Evolutionary conservation across 2,888 invertebrate species (phyloP).

Genomic region (Sclerodermus sp.): DNA sequence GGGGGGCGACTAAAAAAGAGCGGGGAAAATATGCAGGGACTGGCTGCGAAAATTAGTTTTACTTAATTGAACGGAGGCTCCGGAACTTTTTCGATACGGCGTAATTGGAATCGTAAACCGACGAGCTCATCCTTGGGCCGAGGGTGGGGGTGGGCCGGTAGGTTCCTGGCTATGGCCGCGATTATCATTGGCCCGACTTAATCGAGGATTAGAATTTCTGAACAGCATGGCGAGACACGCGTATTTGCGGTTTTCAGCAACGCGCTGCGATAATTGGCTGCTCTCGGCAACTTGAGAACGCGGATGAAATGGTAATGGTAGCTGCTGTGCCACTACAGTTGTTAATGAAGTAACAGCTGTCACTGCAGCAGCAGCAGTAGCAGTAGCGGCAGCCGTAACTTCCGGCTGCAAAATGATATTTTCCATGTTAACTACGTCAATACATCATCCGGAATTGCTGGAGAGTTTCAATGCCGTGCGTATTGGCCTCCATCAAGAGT

Average conservation of each 20-base stretch:
- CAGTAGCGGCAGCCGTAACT: too few species aligned
- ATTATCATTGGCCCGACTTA: conserved; percentile 7
- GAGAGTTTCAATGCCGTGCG: too few species aligned
- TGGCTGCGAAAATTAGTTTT: conserved; percentile 49
- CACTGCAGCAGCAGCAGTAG: too few species aligned
- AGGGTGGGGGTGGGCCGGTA: too few species aligned
- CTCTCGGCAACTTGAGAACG: neutral
- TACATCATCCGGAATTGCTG: too few species aligned
- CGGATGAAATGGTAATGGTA: too few species aligned
- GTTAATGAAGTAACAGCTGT: neutral
- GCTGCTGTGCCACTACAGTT: conserved; percentile 3
- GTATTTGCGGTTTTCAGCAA: conserved; percentile 9
- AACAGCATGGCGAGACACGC: conserved; percentile 1
- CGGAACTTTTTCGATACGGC: conserved; percentile 8
- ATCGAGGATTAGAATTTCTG: conserved; percentile 17
- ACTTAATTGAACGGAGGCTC: conserved; percentile 46
- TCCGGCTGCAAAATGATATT: too few species aligned
- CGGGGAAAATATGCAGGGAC: conserved; percentile 12
- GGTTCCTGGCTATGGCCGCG: neutral
- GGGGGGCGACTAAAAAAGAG: conserved; percentile 7
- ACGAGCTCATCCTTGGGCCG: neutral
- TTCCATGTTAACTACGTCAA: too few species aligned
- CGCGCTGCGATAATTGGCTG: neutral
- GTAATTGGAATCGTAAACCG: conserved; percentile 36
- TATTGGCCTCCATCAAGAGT: too few species aligned